Base-by-base conservation (phyloP, 2,113 vertebrate genomes). In the Coptodon bakossiorum region DNA sequence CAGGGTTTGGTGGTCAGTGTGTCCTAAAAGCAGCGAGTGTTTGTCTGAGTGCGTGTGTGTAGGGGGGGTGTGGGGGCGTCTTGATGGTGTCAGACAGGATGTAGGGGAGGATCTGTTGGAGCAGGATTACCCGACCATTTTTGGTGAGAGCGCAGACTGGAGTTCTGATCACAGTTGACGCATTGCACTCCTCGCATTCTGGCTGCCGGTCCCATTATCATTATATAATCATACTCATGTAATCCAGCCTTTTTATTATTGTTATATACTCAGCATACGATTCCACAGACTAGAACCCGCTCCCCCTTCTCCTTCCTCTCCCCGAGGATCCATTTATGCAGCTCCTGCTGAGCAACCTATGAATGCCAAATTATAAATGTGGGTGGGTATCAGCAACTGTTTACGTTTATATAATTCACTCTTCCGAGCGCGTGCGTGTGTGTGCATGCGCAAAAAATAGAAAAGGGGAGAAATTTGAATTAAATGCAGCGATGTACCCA, bases 151-250 rank as follows among this genome's bases (percentile, higher is more conserved):
- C 80, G 84, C 88, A 81, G 81, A 59, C 61, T 83, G 84, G 93
- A 91, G 24, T 88, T 93, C 59, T 87, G 90, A 91, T 91, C 89
- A 88, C 90, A 88, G 89, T 93, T 95, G 95, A 94, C 94, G 92
- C 93, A 94, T 93, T 93, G 92, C 92, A 92, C 91, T 93, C 86
- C 56, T 80, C 56, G 61, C 68, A 63, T 57, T 90, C 87, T 81
- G 82, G 83, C 84, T 89, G 22, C 83, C 43, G 71, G 45, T 86
- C 87, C 87, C 90, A 89, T 93, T 76, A 79, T 45, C 82, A 86
- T 94, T 92, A 94, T 93, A 87, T 93, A 93, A 94, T 91, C 79
- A 80, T 13, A 59, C 36, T 81, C 91, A 80, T 92, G 83, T 86
- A 71, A 91, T 89, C 61, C 81, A 86, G 54, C 6, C 80, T 38